Percentiles rank a stretch among this genome's conserved stretches.
Conservation (phyloP, 2,797 vertebrate genomes). For the Leucoraja ocellata region DNA sequence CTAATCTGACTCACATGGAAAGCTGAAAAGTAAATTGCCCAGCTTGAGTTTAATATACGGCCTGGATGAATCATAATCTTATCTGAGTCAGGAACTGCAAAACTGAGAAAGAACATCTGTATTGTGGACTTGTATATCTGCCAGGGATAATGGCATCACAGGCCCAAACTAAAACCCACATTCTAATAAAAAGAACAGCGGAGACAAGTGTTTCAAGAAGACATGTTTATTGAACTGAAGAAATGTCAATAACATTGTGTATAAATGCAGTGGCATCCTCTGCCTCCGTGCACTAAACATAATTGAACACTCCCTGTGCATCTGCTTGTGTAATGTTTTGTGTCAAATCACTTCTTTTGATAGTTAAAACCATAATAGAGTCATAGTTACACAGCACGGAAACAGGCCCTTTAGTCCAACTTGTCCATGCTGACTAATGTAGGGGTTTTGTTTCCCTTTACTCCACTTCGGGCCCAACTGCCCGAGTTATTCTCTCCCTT, state of each 20-base stretch:
- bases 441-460: too few relatives aligned
- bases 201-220: not conserved
- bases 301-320: not conserved
- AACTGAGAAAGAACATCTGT: constrained; percentile 37
- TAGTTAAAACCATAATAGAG: too few relatives aligned
- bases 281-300: not conserved
- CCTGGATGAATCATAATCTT: constrained; percentile 23
- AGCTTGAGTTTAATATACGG: constrained; percentile 18
- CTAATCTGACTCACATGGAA: not conserved
- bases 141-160: not conserved
- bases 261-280: not conserved
- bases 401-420: too few relatives aligned
- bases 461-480: too few relatives aligned
- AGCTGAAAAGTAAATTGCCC: not conserved
- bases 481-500: too few relatives aligned
- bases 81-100: constrained; percentile 14
- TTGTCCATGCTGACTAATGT: too few relatives aligned
- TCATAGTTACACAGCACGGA: too few relatives aligned
- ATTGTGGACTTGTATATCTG: constrained; percentile 28
- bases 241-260: not conserved
- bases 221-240: not conserved
- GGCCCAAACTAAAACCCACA: not conserved
- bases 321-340: not conserved
- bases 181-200: constrained; percentile 15
- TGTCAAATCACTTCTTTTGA: not conserved